Evolutionary conservation across 2,113 vertebrate species (phyloP).

Genomic region (Semnornis frantzii): DNA sequence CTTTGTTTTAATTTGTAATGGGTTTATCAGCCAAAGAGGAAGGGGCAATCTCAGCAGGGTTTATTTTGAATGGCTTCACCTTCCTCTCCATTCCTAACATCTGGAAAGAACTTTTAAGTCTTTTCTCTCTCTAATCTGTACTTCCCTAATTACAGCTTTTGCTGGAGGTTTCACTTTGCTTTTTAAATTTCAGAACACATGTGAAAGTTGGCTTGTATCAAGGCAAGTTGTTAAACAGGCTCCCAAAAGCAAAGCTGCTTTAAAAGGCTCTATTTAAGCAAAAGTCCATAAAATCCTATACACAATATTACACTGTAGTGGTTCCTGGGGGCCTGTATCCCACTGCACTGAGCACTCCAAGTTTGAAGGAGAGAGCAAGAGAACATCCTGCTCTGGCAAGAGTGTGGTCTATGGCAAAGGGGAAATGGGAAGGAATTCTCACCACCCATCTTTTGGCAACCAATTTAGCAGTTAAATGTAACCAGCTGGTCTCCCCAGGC

Average conservation of each 20-base stretch:
- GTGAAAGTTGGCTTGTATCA: not conserved
- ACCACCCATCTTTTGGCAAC: conserved; percentile 64
- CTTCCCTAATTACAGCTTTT: not conserved
- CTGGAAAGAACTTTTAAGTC: not conserved
- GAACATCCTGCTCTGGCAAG: not conserved
- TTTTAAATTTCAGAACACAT: not conserved
- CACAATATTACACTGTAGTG: not conserved
- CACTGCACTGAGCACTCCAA: not conserved
- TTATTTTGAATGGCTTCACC: not conserved
- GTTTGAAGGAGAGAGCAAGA: not conserved
- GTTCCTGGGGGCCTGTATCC: not conserved
- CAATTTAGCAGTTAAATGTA: conserved; percentile 67
- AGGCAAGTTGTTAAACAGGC: not conserved
- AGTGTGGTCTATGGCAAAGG: not conserved
- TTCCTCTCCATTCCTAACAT: not conserved
- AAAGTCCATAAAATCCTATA: not conserved
- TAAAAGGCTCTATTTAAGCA: not conserved
- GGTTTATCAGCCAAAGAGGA: conserved; percentile 14
- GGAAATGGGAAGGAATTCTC: conserved; percentile 15
- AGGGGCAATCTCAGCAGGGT: not conserved
- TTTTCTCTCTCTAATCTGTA: not conserved
- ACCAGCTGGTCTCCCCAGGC: conserved; percentile 65
- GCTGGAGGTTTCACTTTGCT: not conserved
- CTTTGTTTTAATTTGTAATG: conserved; percentile 26
- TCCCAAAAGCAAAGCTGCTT: not conserved